These are phyloP conservation scores for Tenthredo notha DNA, from an alignment of 2,888 invertebrate genomes.

Conservation along the genomic window DNA sequence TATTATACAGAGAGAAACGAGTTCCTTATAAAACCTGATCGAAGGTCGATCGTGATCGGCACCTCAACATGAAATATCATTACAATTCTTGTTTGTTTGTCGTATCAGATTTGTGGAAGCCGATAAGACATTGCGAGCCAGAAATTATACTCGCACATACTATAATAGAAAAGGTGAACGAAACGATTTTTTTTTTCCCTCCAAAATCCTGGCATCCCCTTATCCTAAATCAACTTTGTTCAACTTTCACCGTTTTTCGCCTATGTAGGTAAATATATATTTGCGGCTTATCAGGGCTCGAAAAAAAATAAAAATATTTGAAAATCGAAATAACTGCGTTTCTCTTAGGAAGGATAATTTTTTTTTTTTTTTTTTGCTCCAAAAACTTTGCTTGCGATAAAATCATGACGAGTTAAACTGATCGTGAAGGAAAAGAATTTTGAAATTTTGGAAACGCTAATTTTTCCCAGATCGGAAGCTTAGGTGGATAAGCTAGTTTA, in stretches of 20 bases:
- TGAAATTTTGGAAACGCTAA: not conserved
- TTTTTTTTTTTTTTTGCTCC: no score
- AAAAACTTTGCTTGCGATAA: no score
- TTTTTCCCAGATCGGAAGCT: not conserved
- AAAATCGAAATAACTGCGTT: no score
- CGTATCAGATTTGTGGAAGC: not conserved
- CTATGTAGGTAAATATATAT: not conserved
- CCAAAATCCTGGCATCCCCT: not conserved
- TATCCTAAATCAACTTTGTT: conserved; percentile 10
- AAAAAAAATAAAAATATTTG: no score
- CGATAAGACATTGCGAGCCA: not conserved
- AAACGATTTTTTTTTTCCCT: not conserved
- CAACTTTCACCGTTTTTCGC: not conserved
- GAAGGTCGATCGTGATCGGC: conserved; percentile 22
- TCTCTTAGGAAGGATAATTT: no score
- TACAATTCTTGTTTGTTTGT: no score
- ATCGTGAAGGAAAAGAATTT: not conserved
- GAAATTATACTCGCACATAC: not conserved
- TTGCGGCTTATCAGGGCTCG: not conserved
- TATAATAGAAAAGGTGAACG: not conserved
- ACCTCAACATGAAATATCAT: not conserved
- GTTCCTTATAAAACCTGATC: not conserved
- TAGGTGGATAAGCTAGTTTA: not conserved
- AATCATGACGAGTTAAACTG: no score
- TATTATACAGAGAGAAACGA: conserved; percentile 1